A percentile compares a stretch with the other conserved stretches of the same genome.
Evolutionary conservation across 2,888 invertebrate species (phyloP).

Genomic region (Nephrotoma appendiculata): DNA sequence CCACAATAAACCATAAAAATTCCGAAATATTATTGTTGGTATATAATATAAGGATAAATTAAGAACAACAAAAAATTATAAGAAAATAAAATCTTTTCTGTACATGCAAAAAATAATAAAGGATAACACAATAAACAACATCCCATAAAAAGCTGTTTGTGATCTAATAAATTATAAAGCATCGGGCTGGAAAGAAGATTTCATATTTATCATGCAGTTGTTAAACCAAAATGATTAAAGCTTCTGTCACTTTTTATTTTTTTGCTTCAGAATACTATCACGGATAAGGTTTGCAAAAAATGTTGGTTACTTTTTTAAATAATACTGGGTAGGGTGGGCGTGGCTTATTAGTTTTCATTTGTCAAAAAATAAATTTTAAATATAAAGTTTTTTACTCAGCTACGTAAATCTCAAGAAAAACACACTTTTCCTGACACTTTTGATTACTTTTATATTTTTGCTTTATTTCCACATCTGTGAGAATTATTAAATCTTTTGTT

Average conservation of each 20-base stretch:
- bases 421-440: background rate
- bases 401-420: background rate
- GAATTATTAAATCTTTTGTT: background rate
- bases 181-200: background rate
- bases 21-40: background rate
- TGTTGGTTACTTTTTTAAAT: background rate
- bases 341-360: background rate
- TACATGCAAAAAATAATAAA: background rate
- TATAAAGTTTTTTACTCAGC: background rate
- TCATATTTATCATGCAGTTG: background rate
- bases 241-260: background rate
- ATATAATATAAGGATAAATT: background rate
- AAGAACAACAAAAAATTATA: background rate
- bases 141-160: background rate
- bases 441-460: background rate
- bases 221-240: background rate
- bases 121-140: background rate
- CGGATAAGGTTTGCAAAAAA: background rate
- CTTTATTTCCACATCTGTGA: background rate
- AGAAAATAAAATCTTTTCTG: background rate
- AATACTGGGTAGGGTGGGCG: background rate
- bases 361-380: background rate
- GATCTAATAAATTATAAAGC: background rate
- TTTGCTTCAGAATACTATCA: background rate
- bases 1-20: background rate